A percentile compares a stretch with the other conserved stretches of the same genome.
phyloP scores from a whole-genome alignment of 1,140 invertebrate species.

The Cataglyphis hispanica region DNA sequence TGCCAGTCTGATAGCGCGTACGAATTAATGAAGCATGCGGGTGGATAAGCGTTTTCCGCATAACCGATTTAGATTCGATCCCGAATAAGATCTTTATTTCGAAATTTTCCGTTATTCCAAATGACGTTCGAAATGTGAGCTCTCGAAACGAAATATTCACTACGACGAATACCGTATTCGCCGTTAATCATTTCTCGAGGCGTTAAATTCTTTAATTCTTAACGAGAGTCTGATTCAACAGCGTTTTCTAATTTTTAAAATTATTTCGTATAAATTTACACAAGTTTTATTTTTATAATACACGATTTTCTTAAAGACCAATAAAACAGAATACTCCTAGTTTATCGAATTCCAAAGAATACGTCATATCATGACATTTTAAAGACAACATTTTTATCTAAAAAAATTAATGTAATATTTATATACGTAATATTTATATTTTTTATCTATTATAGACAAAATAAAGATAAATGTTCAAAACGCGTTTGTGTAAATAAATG shows the following conservation, averaged over 20 bases:
- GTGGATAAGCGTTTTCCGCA: conserved; percentile 19
- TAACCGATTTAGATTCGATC: conserved; percentile 6
- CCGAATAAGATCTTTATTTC: neutral
- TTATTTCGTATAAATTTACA: neutral
- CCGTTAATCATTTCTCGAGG: neutral
- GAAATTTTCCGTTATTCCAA: conserved; percentile 10
- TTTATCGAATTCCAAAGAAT: neutral
- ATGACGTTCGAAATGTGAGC: neutral
- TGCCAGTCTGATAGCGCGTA: conserved; percentile 9
- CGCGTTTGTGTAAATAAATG: too few relatives aligned
- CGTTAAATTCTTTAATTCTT: neutral
- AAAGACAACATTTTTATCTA: neutral
- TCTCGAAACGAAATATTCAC: neutral
- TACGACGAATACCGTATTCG: neutral
- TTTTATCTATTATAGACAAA: too few relatives aligned
- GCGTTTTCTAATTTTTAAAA: neutral
- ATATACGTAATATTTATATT: neutral
- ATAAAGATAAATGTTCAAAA: too few relatives aligned
- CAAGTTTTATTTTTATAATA: neutral
- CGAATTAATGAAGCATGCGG: conserved; percentile 16
- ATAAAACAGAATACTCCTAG: neutral
- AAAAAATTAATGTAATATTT: neutral
- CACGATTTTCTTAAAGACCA: neutral
- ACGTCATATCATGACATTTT: too few relatives aligned
- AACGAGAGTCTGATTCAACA: neutral